Percentiles rank a stretch among this genome's conserved stretches.
Conservation (phyloP, 2,113 vertebrate species). For the Ardeotis arabs region DNA sequence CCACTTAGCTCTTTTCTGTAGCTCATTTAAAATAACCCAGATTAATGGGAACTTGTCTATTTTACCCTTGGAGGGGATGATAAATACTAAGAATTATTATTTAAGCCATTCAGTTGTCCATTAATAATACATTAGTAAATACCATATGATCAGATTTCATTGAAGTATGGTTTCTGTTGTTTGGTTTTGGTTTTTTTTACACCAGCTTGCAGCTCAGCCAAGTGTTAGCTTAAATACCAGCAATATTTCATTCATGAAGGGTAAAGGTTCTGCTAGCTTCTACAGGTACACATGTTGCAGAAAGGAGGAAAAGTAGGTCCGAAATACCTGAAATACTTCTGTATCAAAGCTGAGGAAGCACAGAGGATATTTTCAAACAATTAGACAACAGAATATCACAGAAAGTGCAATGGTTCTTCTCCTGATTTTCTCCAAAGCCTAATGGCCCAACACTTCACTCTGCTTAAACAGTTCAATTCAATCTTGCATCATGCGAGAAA, state of each 20-base stretch:
- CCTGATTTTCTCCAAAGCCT: neutral
- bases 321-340: neutral
- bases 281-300: neutral
- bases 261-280: neutral
- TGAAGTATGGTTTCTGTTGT: neutral
- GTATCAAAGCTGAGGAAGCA: neutral
- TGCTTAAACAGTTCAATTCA: neutral
- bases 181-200: neutral
- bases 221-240: neutral
- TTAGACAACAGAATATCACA: neutral
- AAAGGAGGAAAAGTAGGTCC: neutral
- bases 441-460: neutral
- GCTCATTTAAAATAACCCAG: slow-evolving; percentile 32
- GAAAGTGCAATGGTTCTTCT: neutral
- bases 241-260: slow-evolving; percentile 28
- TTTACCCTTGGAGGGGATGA: neutral
- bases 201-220: neutral
- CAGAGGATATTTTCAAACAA: neutral
- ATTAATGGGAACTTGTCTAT: slow-evolving; percentile 37
- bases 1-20: neutral
- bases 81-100: slow-evolving; percentile 29
- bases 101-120: neutral
- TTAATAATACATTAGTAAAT: slow-evolving; percentile 63
- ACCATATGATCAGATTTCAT: slow-evolving; percentile 26
- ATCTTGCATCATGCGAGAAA: neutral